These are phyloP conservation scores for Isoperla grammatica DNA, from an alignment of 2,888 invertebrate genomes.

Conservation along the genomic window DNA sequence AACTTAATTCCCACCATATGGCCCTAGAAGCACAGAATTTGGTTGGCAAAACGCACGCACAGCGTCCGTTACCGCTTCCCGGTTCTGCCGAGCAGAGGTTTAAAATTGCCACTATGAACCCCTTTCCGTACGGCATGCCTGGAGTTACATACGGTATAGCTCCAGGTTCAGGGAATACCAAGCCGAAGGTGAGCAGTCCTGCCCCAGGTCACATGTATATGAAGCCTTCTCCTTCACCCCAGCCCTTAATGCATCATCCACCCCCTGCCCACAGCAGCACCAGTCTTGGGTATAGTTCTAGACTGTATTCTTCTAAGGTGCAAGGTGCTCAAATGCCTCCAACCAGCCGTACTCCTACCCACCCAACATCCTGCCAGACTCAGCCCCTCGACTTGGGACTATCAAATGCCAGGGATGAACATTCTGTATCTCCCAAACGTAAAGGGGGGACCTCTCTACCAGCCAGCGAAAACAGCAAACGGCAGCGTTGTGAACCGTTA, in stretches of 20 bases:
- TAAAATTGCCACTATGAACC: constrained; percentile 36
- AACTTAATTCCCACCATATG: constrained; percentile 41
- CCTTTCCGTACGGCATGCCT: constrained; percentile 45
- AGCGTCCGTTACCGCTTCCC: constrained; percentile 44
- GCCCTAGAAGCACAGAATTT: constrained; percentile 25
- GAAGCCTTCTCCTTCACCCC: constrained; percentile 47
- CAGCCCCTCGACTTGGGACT: constrained; percentile 75
- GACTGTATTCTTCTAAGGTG: constrained; percentile 29
- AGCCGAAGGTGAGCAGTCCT: constrained; percentile 71
- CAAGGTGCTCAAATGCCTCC: no score
- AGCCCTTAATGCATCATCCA: constrained; percentile 48
- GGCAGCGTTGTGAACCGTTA: constrained; percentile 42
- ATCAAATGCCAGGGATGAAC: constrained; percentile 37
- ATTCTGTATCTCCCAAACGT: constrained; percentile 53
- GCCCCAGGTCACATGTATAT: constrained; percentile 72
- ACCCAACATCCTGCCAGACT: constrained; percentile 54
- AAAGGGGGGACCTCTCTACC: constrained; percentile 49
- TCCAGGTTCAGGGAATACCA: constrained; percentile 43
- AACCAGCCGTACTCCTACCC: no score
- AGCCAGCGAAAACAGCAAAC: constrained; percentile 54
- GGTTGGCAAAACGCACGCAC: constrained; percentile 41
- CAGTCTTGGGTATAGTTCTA: constrained; percentile 39
- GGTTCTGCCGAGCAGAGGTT: constrained; percentile 31
- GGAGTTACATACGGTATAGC: constrained; percentile 47
- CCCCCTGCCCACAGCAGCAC: constrained; percentile 50